Evolutionary conservation across 2,797 vertebrate species (phyloP), one percentile per base, ranked within the genome.

Genomic region (Rhinogobio ventralis): DNA sequence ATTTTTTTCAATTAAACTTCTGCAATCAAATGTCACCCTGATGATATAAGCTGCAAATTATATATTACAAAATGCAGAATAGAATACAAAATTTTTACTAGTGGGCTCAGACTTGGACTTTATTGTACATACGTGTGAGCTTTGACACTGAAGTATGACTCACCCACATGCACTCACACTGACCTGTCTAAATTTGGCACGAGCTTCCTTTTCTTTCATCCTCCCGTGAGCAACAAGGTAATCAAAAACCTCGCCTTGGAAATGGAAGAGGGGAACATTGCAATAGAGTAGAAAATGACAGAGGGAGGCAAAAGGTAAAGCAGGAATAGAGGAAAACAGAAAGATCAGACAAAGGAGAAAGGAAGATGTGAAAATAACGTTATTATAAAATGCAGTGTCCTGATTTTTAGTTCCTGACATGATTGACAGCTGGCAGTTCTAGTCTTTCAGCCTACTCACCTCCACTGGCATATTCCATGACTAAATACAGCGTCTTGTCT

Each of bases 151-250:
- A 45, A 72, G 42, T 60, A 73, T 75, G 72, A 39, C 55, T 45
- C 53, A 45, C 8, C 6, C 36, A 81, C 33, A 74, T 10, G 87
- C 36, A 68, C 60, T 66, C 39, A 51, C 23, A 91, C 91, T 86
- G 71, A 95, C 98, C 97, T 99, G 98, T 97, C 98, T 96, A 95
- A 99, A 99, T 95, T 99, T 99, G 94, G 98, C 96, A 95, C 98
- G 97, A 86, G 98, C 98, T 94, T 99, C 98, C 92, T 99, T 99
- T 95, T 99, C 98, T 95, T 99, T 99, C 98, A 99, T 99, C 95
- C 98, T 96, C 92, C 98, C 98, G 91, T 99, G 98, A 93, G 98
- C 98, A 92, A 99, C 98, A 90, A 99, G 95, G 95, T 99, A 99
- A 95, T 99, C 98, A 91, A 99, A 99, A 67, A 99, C 98, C 92